These are phyloP conservation scores for Heterotilapia buettikoferi DNA, from an alignment of 2,113 vertebrate genomes.

Conservation along the genomic window DNA sequence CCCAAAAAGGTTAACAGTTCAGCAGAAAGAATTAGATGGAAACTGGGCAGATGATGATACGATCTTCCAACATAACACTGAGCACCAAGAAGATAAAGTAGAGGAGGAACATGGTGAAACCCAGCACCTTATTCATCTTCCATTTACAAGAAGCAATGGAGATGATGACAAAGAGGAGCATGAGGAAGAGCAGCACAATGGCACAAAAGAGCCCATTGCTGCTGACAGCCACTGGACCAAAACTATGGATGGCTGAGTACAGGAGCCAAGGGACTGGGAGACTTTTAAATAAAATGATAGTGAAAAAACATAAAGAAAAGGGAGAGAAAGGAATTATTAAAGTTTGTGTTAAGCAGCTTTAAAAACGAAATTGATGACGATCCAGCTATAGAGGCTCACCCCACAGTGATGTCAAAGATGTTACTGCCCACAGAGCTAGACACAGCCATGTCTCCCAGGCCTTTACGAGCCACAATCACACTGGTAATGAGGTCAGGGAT, in stretches of 20 bases:
- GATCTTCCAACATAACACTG: conserved; percentile 93
- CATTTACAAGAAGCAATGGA: conserved; percentile 89
- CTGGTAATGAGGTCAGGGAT: conserved; percentile 98
- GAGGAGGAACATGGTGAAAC: conserved; percentile 89
- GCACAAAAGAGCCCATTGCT: conserved; percentile 96
- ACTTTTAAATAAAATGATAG: conserved; percentile 57
- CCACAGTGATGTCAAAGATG: conserved; percentile 96
- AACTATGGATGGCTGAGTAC: conserved; percentile 72
- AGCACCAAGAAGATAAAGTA: conserved; percentile 91
- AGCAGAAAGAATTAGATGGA: conserved; percentile 42
- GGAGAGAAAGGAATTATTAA: background rate
- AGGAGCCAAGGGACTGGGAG: conserved; percentile 91
- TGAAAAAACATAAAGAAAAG: background rate
- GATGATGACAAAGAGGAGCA: conserved; percentile 93
- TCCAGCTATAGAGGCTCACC: conserved; percentile 72
- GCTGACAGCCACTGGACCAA: conserved; percentile 85
- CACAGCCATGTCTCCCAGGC: conserved; percentile 95
- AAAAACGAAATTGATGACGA: background rate
- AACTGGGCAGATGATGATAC: conserved; percentile 81
- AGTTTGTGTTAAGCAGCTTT: background rate
- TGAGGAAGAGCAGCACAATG: conserved; percentile 93
- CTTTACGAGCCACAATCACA: conserved; percentile 93
- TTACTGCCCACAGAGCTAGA: conserved; percentile 97
- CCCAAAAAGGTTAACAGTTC: background rate
- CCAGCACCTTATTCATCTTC: conserved; percentile 93